Base-by-base conservation (phyloP, 2,113 vertebrate genomes). In the Ranitomeya imitator region DNA sequence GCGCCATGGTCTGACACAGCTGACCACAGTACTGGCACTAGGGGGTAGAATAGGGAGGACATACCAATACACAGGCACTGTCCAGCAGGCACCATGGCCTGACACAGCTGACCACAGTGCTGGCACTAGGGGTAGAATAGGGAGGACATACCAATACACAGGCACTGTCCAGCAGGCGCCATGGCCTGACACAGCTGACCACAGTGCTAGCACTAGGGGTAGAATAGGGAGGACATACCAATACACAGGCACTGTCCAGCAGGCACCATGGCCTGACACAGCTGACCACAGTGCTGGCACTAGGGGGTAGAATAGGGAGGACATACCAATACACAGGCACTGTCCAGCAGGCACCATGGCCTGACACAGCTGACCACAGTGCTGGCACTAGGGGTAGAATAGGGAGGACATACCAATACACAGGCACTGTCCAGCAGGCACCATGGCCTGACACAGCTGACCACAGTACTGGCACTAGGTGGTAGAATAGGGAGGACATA, bases 41-140 rank as follows among this genome's bases (percentile, higher is more conserved):
- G 37, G 37, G 10, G n/a, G 18, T n/a, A 2, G 55, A 45, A 1
- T 18, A 77, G 26, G 5, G 16, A 21, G 11, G 65, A 19, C 82
- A 14, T 93, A 98, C 98, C 5, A 97, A 85, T 16, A 99, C 97
- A 79, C 98, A 99, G 92, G 94, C 93, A 74, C 96, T 96, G 90
- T 96, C 93, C 91, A 99, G 93, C 91, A 99, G 94, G 93, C 98
- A 99, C n/a, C n/a, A n/a, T n/a, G n/a, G n/a, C n/a, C n/a, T n/a
- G 55, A 2, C 12, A 57, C 55, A 45, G 26, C 26, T 31, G 1
- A 31, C 26, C 26, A 31, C 26, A 31, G 26, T 31, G 2, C 26
- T 31, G 26, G 26, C 26, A 31, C 26, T 31, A 31, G 37, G 10
- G n/a, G 18, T n/a, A 2, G 55, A 45, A 1, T 18, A 77, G 26